Evolutionary conservation across 2,113 vertebrate genomes (phyloP).

Genomic region (Sapayoa aenigma): DNA sequence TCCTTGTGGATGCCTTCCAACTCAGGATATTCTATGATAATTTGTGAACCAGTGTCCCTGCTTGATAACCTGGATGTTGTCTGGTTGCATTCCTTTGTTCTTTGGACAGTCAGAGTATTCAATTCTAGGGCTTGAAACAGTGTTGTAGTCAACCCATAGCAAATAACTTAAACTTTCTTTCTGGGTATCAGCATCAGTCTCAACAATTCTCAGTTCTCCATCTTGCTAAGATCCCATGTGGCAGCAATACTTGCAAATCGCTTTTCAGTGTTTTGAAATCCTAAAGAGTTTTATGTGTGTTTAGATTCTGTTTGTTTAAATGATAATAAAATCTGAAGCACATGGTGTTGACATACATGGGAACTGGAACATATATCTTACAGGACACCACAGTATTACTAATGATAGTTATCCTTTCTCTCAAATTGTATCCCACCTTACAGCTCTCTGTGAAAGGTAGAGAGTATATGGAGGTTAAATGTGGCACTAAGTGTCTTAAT

Average conservation of each 20-base stretch:
- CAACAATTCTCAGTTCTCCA: background rate
- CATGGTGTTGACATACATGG: fast-evolving
- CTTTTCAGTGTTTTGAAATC: background rate
- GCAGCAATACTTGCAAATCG: background rate
- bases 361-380: background rate
- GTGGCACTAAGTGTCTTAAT: background rate
- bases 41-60: background rate
- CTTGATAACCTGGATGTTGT: background rate
- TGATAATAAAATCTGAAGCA: background rate
- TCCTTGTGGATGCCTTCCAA: background rate
- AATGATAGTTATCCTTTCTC: background rate
- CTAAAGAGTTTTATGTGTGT: background rate
- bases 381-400: background rate
- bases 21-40: background rate
- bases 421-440: background rate
- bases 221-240: background rate
- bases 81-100: background rate
- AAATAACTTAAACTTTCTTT: background rate
- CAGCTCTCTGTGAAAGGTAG: background rate
- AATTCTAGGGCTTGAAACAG: background rate
- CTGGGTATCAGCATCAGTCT: background rate
- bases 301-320: background rate
- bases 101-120: background rate
- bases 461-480: background rate
- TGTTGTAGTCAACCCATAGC: background rate